Base-by-base conservation (phyloP, 1,140 invertebrate species). In the Diachasma alloeum region DNA sequence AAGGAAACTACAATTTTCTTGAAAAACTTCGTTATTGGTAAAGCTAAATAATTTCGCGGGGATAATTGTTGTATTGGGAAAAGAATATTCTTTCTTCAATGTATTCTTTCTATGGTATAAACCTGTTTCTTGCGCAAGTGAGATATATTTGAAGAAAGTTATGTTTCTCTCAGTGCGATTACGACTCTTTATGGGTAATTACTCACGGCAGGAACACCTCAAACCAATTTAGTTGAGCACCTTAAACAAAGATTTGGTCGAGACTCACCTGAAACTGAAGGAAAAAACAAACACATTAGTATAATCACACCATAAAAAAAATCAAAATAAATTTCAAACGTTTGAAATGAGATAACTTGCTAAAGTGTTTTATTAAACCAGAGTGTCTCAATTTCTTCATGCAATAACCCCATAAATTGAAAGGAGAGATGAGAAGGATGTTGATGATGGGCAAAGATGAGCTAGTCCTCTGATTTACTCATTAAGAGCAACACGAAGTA, bases 331-430 rank as follows among this genome's bases (percentile, higher is more conserved):
- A 68, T 9, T 31, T 3, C 31, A 68, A 68, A 68, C 36, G 6
- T 10, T 19, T 68, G n/a, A 36, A 36, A 37, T 13, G 17, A 68
- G n/a, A 39, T 68, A 17, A 39, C 26, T 68, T 68, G n/a, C 13
- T 37, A 68, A 36, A 68, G 26, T 36, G 31, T 68, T 37, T 68
- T 17, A 68, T 68, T 68, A 36, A 68, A 63, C 19, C 42, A 56
- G 39, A 37, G 44, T 46, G 56, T 72, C 75, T 76, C 75, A 72
- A 76, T 67, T 73, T 76, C 75, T 76, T 76, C 48, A 76, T 76
- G 26, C 19, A 76, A 72, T 76, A 76, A 76, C 0, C 53, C 19
- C 42, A 26, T 24, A 76, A 76, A 76, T 76, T 72, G 75, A 72
- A 76, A 76, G 37, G 39, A 69, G 59, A 76, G 68, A 48, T 48